Evolutionary conservation across 2,797 vertebrate species (phyloP).

Genomic region (Molossus alvarezi): DNA sequence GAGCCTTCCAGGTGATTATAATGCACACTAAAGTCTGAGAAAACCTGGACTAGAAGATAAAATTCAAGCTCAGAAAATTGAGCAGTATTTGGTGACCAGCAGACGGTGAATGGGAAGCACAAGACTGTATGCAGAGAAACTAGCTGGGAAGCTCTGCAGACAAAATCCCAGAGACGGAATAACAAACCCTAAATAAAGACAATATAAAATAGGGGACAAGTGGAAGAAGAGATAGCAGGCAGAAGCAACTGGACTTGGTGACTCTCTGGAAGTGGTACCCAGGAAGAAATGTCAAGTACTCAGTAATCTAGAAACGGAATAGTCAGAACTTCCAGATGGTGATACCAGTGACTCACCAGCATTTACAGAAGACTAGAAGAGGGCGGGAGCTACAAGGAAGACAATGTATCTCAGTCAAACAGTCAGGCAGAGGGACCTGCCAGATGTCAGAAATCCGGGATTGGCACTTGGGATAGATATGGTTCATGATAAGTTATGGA

Average conservation of each 20-base stretch:
- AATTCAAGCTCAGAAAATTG: neutral
- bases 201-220: neutral
- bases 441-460: neutral
- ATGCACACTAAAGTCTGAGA: neutral
- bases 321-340: neutral
- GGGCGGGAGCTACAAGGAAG: neutral
- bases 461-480: neutral
- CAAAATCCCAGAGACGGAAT: slow-evolving; percentile 36
- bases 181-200: neutral
- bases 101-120: neutral
- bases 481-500: neutral
- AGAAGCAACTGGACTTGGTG: neutral
- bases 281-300: neutral
- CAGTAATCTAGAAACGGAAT: neutral
- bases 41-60: neutral
- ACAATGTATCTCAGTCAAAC: neutral
- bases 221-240: neutral
- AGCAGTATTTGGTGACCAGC: neutral
- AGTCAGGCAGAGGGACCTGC: neutral
- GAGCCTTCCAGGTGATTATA: neutral
- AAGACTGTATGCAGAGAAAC: neutral
- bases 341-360: neutral
- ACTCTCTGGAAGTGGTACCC: neutral
- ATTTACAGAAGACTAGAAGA: neutral
- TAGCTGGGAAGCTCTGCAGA: neutral